These are phyloP conservation scores for Elymnias hypermnestra DNA, from an alignment of 1,140 invertebrate species.

Conservation along the genomic window DNA sequence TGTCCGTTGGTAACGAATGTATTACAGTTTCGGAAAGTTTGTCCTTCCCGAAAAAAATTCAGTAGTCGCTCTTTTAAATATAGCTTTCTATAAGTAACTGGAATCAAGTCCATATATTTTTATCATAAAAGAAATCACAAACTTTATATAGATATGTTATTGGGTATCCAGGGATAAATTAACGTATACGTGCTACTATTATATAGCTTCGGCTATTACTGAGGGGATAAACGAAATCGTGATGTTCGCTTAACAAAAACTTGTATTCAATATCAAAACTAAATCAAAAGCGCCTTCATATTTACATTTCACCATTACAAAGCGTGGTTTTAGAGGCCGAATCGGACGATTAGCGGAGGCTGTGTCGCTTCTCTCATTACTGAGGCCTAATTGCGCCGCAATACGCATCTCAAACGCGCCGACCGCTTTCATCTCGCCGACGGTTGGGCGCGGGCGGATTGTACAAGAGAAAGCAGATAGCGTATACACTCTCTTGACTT, in stretches of 20 bases:
- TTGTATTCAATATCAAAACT: not conserved
- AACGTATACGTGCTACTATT: too few relatives aligned
- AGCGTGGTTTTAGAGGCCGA: constrained; percentile 9
- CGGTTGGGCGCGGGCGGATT: not conserved
- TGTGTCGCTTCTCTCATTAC: constrained; percentile 68
- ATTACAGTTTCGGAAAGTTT: too few relatives aligned
- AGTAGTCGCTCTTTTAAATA: too few relatives aligned
- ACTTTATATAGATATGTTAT: too few relatives aligned
- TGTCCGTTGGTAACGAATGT: too few relatives aligned
- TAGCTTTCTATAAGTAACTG: too few relatives aligned
- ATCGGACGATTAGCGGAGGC: constrained; percentile 57
- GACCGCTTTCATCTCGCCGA: constrained; percentile 64
- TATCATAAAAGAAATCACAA: too few relatives aligned
- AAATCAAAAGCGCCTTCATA: constrained; percentile 1
- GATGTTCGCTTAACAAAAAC: not conserved
- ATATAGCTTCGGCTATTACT: too few relatives aligned
- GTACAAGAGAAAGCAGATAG: constrained; percentile 11
- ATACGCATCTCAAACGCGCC: constrained; percentile 55
- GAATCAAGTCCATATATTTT: too few relatives aligned
- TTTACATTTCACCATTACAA: constrained; percentile 8
- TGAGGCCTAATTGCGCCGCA: constrained; percentile 57
- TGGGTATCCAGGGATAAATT: too few relatives aligned
- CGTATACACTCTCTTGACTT: not conserved
- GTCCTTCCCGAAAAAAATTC: too few relatives aligned
- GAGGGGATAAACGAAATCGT: too few relatives aligned